Evolutionary conservation across 2,888 invertebrate species (phyloP).

Genomic region (Synanthedon tipuliformis): DNA sequence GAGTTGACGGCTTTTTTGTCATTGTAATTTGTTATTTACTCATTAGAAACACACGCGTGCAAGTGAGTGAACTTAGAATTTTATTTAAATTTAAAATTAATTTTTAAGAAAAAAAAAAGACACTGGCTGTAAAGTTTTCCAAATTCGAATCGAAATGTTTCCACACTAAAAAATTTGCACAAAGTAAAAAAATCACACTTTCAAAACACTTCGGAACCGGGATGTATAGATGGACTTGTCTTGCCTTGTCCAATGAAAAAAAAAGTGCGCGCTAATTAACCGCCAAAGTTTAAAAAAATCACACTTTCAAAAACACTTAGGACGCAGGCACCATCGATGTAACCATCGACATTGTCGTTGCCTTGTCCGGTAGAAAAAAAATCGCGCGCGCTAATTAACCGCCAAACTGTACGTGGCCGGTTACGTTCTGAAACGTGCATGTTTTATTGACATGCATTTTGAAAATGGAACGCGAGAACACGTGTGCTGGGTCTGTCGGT

Average conservation of each 20-base stretch:
- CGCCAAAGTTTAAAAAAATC: slow-evolving; percentile 20
- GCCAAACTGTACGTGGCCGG: slow-evolving; percentile 35
- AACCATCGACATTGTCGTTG: slow-evolving; percentile 8
- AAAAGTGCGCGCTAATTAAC: slow-evolving; percentile 12
- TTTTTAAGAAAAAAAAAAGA: no score
- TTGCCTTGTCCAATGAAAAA: no score
- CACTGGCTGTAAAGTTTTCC: no score
- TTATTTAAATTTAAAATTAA: no score
- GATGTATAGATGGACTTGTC: no score
- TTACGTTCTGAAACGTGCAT: slow-evolving; percentile 39
- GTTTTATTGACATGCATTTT: slow-evolving; percentile 55
- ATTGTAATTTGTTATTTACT: neutral
- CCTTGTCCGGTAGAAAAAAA: slow-evolving; percentile 20
- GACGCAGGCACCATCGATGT: no score
- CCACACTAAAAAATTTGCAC: no score
- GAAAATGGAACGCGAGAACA: slow-evolving; percentile 39
- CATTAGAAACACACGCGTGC: no score
- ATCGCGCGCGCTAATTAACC: slow-evolving; percentile 33
- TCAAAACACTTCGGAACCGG: no score
- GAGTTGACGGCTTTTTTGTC: slow-evolving; percentile 9
- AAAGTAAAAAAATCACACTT: no score
- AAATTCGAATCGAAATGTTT: no score
- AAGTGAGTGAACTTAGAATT: neutral
- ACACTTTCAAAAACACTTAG: no score
- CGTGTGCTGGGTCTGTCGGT: slow-evolving; percentile 73